phyloP scores from a whole-genome alignment of 30 jellyfish, hydroid and myxozoan species.

The Hydra vulgaris region DNA sequence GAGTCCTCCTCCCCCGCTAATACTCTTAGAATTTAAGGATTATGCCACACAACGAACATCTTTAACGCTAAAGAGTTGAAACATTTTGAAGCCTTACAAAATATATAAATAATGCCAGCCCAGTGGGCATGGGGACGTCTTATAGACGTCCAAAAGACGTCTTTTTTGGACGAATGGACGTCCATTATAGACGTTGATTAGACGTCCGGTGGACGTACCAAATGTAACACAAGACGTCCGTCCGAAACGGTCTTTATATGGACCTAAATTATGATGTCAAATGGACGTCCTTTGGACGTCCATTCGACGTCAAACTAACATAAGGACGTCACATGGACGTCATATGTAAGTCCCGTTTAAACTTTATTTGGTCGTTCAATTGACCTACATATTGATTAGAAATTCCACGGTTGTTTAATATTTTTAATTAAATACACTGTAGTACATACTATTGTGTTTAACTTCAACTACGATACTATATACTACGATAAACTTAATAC shows the following conservation, averaged over 20 bases:
- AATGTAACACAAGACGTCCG: background rate
- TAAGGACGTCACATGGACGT: background rate
- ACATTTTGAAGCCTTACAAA: no score
- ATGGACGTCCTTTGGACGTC: background rate
- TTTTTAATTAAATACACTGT: background rate
- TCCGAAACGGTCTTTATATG: no score
- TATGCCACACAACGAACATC: no score
- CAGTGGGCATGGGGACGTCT: no score
- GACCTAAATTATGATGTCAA: background rate
- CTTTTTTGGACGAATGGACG: background rate
- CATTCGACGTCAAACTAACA: background rate
- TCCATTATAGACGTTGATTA: background rate
- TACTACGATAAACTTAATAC: no score
- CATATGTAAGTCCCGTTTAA: no score
- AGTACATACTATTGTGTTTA: background rate
- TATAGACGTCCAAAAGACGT: no score
- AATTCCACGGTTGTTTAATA: background rate
- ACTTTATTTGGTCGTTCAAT: background rate
- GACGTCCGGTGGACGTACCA: background rate
- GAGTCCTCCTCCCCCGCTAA: no score
- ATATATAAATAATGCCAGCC: no score
- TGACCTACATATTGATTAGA: background rate
- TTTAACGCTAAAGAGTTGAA: no score
- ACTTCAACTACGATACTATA: background rate
- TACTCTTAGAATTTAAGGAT: no score